Evolutionary conservation across 2,113 vertebrate genomes (phyloP).

Genomic region (Pitta sordida): DNA sequence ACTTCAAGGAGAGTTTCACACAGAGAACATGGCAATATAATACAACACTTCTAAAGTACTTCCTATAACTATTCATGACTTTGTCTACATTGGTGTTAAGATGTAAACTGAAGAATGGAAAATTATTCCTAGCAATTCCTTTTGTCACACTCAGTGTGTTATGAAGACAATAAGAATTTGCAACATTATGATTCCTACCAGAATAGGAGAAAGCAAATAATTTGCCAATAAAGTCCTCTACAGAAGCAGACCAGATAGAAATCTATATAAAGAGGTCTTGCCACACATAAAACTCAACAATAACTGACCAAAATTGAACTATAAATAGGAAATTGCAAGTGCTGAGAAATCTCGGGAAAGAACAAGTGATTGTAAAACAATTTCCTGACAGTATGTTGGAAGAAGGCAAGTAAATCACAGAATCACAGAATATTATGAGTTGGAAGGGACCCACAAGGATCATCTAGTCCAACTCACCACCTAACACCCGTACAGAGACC

Average conservation of each 20-base stretch:
- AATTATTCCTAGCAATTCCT: conserved; percentile 46
- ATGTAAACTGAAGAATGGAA: conserved; percentile 46
- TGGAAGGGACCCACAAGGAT: no score
- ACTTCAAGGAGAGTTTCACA: conserved; percentile 50
- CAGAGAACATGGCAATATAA: conserved; percentile 66
- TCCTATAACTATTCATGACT: conserved; percentile 62
- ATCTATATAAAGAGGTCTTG: not conserved
- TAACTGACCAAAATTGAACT: not conserved
- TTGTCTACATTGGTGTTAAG: conserved; percentile 46
- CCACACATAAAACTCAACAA: not conserved
- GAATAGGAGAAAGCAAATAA: not conserved
- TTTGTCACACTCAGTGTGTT: conserved; percentile 14
- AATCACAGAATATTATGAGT: no score
- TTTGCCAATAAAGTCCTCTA: not conserved
- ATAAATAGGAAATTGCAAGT: not conserved
- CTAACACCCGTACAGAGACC: no score
- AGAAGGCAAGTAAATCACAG: not conserved
- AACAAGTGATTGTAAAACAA: not conserved
- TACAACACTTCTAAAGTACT: not conserved
- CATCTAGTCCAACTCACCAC: no score
- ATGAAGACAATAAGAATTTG: not conserved
- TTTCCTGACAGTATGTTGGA: not conserved
- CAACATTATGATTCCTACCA: not conserved
- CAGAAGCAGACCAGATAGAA: not conserved
- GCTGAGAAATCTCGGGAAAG: not conserved